Conservation (phyloP, 2,888 invertebrate species). For the Nomada fabriciana region DNA sequence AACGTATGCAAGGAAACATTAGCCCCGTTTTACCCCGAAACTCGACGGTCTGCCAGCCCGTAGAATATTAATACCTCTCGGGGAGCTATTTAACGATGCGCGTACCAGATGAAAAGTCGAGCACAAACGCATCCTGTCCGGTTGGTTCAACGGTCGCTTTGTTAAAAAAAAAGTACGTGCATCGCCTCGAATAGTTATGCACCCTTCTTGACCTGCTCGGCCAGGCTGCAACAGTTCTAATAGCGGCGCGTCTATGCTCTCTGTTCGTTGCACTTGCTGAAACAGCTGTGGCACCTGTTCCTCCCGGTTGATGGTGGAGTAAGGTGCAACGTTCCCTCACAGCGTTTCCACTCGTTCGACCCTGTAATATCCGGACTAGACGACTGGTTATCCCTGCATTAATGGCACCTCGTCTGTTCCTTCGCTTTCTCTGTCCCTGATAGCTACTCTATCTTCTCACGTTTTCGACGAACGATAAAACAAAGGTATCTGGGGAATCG, state of each 20-base stretch:
- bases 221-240: constrained; percentile 75
- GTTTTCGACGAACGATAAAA: neutral
- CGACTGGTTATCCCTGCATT: constrained; percentile 45
- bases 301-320: constrained; percentile 71
- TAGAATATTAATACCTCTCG: constrained; percentile 49
- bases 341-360: constrained; percentile 65
- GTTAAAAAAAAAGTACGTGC: constrained; percentile 67
- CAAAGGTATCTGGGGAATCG: neutral
- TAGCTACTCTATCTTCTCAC: constrained; percentile 6
- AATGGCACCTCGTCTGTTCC: constrained; percentile 36
- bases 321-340: constrained; percentile 78
- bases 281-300: constrained; percentile 83
- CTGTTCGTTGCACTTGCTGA: constrained; percentile 78
- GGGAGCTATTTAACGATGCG: constrained; percentile 46
- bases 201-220: constrained; percentile 72
- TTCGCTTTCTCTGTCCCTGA: neutral
- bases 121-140: constrained; percentile 67
- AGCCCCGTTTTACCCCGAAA: constrained; percentile 32
- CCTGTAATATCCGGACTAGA: constrained; percentile 69
- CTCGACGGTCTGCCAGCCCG: constrained; percentile 17
- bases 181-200: constrained; percentile 79
- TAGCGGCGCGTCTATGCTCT: constrained; percentile 72
- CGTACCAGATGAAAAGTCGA: constrained; percentile 61
- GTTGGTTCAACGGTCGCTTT: constrained; percentile 77
- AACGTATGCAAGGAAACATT: constrained; percentile 52